Percentiles rank a stretch among this genome's conserved stretches.
phyloP scores from a whole-genome alignment of 2,113 vertebrate species.

The Tetraodon nigroviridis region DNA sequence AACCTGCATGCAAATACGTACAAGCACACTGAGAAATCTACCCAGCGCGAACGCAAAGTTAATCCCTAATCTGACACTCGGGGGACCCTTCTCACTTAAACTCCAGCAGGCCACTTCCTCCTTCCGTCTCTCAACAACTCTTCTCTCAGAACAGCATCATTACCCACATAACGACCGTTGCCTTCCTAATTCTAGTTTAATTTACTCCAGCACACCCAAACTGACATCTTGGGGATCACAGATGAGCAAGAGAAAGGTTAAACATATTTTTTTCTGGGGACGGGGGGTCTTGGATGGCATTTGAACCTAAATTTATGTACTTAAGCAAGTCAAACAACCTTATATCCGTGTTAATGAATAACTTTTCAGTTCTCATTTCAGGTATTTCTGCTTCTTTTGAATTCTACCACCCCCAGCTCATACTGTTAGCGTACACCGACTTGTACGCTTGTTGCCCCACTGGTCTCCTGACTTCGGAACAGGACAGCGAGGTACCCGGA shows the following conservation, averaged over 20 bases:
- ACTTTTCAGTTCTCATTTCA: not conserved
- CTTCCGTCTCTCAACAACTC: not conserved
- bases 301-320: too few species aligned
- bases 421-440: conserved; percentile 69
- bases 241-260: too few species aligned
- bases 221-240: too few species aligned
- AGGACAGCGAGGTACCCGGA: conserved; percentile 60
- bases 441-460: conserved; percentile 72
- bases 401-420: conserved; percentile 69
- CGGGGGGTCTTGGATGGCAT: too few species aligned
- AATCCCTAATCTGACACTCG: conserved; percentile 6
- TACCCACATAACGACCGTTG: not conserved
- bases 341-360: not conserved
- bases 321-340: not conserved
- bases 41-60: not conserved
- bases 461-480: conserved; percentile 63
- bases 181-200: too few species aligned
- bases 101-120: not conserved
- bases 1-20: conserved; percentile 41
- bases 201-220: too few species aligned
- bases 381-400: conserved; percentile 3
- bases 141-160: not conserved
- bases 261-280: too few species aligned
- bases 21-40: conserved; percentile 22
- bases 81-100: not conserved